These are phyloP conservation scores for Ceratosolen solmsi DNA, from an alignment of 1,140 invertebrate species.

Conservation along the genomic window DNA sequence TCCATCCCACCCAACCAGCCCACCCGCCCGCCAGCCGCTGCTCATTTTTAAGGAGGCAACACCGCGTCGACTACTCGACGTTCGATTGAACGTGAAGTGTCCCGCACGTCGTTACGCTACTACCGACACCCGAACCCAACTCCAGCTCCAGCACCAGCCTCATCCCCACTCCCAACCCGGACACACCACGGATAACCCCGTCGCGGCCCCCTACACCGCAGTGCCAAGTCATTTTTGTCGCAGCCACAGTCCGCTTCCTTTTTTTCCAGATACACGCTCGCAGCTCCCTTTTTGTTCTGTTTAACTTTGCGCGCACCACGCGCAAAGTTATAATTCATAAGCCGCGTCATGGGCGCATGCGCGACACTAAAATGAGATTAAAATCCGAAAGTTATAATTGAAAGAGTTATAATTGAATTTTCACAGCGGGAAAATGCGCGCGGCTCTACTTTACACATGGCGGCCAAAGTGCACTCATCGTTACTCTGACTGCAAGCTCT, in stretches of 20 bases:
- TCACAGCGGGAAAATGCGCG: background rate
- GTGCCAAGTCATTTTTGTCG: background rate
- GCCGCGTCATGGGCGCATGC: constrained; percentile 14
- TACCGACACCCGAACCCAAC: too few species aligned
- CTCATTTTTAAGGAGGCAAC: too few species aligned
- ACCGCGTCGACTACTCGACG: too few species aligned
- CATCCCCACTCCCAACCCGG: background rate
- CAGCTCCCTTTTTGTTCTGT: constrained; percentile 18
- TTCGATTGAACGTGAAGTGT: background rate
- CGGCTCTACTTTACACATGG: constrained; percentile 21
- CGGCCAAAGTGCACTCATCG: background rate
- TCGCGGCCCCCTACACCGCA: too few species aligned
- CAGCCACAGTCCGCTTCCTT: too few species aligned
- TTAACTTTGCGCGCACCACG: constrained; percentile 34
- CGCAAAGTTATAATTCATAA: constrained; percentile 40
- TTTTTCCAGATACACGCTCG: too few species aligned
- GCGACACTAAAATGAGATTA: constrained; percentile 41
- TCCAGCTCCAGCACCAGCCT: too few species aligned
- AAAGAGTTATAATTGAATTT: constrained; percentile 49
- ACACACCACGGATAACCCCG: background rate
- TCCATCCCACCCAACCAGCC: too few species aligned
- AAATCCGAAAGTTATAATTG: constrained; percentile 48
- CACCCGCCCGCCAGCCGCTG: background rate
- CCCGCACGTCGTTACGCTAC: background rate
- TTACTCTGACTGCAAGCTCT: background rate